These are phyloP conservation scores for Marmota monax DNA, from an alignment of 2,113 vertebrate genomes.

Conservation along the genomic window DNA sequence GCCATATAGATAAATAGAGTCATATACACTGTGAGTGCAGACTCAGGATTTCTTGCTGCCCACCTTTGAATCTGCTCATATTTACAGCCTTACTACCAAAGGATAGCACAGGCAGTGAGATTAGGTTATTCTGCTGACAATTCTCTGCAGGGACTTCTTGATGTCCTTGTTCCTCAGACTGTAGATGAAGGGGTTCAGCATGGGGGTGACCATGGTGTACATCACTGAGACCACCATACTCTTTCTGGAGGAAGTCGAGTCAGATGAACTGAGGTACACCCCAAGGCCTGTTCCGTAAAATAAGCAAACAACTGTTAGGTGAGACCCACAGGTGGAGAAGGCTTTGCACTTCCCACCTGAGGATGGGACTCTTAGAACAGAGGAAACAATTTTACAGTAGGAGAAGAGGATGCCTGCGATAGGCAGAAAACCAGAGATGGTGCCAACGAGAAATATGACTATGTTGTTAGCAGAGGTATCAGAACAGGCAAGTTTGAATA, in stretches of 20 bases:
- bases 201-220: not conserved
- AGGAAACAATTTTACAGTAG: not conserved
- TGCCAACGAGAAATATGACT: not conserved
- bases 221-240: not conserved
- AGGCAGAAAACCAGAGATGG: not conserved
- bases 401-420: slow-evolving; percentile 4
- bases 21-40: not conserved
- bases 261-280: not conserved
- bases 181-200: not conserved
- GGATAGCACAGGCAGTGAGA: not conserved
- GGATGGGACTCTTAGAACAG: not conserved
- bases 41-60: not conserved
- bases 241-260: not conserved
- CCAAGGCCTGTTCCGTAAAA: not conserved
- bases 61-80: not conserved
- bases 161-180: not conserved
- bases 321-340: not conserved
- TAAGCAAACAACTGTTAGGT: not conserved
- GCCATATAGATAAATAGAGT: no score
- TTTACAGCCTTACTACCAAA: no score
- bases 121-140: not conserved
- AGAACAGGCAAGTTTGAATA: not conserved
- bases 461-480: not conserved
- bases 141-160: not conserved
- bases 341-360: not conserved